phyloP scores from a whole-genome alignment of 2,113 vertebrate species.

The Nyctibius bracteatus region DNA sequence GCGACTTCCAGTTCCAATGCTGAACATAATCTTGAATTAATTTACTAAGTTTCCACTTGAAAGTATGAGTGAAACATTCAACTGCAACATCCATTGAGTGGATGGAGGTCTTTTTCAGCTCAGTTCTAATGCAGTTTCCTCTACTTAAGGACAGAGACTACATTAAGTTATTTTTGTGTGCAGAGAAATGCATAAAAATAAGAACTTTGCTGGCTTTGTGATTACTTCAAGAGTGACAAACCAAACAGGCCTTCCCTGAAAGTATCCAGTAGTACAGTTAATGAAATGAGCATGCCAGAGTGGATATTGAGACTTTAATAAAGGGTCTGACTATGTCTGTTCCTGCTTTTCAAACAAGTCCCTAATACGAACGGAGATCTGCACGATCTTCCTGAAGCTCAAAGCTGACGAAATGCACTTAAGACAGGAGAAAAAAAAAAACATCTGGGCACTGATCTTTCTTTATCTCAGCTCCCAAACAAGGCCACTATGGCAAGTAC shows the following conservation, averaged over 20 bases:
- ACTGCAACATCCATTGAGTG: not conserved
- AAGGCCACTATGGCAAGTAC: not conserved
- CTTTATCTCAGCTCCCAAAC: not conserved
- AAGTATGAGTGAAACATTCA: not conserved
- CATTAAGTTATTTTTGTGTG: not conserved
- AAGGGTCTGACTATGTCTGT: not conserved
- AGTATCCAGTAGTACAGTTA: not conserved
- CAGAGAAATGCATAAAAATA: not conserved
- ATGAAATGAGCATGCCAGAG: not conserved
- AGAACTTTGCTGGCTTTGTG: not conserved
- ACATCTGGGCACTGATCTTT: not conserved
- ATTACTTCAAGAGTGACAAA: not conserved
- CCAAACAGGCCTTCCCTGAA: not conserved
- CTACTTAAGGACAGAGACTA: not conserved
- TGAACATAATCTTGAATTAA: not conserved
- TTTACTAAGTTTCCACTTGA: not conserved
- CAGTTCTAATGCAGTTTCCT: not conserved
- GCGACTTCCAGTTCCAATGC: not conserved
- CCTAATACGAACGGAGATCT: not conserved
- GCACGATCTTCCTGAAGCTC: not conserved
- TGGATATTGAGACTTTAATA: not conserved
- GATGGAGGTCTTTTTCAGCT: not conserved
- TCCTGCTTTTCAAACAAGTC: not conserved
- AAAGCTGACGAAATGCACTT: not conserved
- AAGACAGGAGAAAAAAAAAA: not conserved